Evolutionary conservation across 2,888 invertebrate species (phyloP).

Genomic region (Ormyrus rosae): DNA sequence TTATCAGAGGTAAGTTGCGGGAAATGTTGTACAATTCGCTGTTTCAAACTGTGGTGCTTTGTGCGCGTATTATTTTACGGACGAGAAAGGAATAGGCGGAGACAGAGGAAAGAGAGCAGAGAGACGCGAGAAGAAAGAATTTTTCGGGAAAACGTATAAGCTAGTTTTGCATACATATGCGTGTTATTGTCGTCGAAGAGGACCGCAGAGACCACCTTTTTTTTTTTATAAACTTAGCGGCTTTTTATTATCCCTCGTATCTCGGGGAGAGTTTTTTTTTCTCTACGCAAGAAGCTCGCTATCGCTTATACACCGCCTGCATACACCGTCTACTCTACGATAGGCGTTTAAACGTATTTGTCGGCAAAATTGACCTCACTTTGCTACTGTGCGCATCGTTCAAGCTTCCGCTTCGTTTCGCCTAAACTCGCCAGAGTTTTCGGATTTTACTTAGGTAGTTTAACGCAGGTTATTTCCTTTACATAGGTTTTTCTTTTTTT

Average conservation of each 20-base stretch:
- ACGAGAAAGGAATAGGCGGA: background rate
- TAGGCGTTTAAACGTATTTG: conserved; percentile 63
- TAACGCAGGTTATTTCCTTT: conserved; percentile 9
- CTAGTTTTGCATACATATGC: background rate
- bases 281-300: conserved; percentile 32
- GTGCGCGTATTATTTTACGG: background rate
- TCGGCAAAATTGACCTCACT: conserved; percentile 65
- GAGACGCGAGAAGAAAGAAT: background rate
- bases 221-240: background rate
- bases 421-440: background rate
- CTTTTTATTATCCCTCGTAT: conserved; percentile 3
- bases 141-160: background rate
- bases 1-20: conserved; percentile 9
- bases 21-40: background rate
- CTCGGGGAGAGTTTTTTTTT: conserved; percentile 4
- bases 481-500: background rate
- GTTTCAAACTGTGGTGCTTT: background rate
- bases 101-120: conserved; percentile 6
- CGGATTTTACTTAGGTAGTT: conserved; percentile 21
- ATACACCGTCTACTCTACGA: conserved; percentile 39
- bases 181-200: conserved; percentile 33
- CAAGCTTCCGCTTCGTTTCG: conserved; percentile 8
- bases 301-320: conserved; percentile 9
- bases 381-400: conserved; percentile 26
- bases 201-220: conserved; percentile 38